These are phyloP conservation scores for Halictus rubicundus DNA, from an alignment of 1,140 invertebrate species.

Conservation along the genomic window DNA sequence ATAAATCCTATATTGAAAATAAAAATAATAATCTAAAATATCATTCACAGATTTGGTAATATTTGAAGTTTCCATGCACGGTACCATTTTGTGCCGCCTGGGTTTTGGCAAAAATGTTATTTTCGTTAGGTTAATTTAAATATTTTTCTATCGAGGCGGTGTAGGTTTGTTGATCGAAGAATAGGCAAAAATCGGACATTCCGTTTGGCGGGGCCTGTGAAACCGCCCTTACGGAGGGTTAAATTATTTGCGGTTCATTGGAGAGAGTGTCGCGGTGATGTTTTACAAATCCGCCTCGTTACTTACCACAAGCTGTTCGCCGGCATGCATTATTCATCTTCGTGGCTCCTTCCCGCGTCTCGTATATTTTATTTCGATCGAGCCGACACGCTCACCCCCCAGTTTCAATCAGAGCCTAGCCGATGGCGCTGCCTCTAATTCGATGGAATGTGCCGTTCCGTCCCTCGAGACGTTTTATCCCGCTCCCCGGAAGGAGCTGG, in stretches of 20 bases:
- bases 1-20: no score
- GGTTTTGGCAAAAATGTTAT: no score
- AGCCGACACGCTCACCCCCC: not conserved
- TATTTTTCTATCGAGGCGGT: no score
- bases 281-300: slow-evolving; percentile 65
- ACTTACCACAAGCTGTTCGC: slow-evolving; percentile 56
- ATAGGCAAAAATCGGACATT: slow-evolving; percentile 46
- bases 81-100: no score
- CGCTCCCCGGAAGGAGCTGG: not conserved
- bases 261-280: slow-evolving; percentile 26
- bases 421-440: slow-evolving; percentile 59
- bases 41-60: no score
- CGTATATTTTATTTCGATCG: slow-evolving; percentile 65
- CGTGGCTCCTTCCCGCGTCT: slow-evolving; percentile 42
- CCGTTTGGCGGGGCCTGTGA: slow-evolving; percentile 13
- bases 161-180: not conserved
- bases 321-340: slow-evolving; percentile 65
- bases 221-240: slow-evolving; percentile 25
- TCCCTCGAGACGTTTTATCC: slow-evolving; percentile 44
- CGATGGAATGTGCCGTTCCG: slow-evolving; percentile 43
- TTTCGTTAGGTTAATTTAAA: no score
- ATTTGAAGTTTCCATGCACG: no score
- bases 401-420: slow-evolving; percentile 11
- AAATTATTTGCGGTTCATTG: slow-evolving; percentile 61
- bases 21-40: no score